A percentile compares a stretch with the other conserved stretches of the same genome.
Conservation (phyloP, 2,888 invertebrate species). For the Synanthedon formicaeformis region DNA sequence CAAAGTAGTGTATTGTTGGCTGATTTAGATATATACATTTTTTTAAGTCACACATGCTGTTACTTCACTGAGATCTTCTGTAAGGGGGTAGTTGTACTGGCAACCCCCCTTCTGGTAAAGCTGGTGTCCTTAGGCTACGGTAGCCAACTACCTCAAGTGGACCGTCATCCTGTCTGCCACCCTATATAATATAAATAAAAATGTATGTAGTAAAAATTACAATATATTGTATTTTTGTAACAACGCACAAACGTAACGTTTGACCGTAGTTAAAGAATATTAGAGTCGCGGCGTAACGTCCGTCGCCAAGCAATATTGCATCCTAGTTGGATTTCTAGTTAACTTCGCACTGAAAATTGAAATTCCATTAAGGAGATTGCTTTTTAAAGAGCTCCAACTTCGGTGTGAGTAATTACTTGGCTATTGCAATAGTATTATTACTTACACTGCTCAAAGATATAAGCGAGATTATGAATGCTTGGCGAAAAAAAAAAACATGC, state of each 20-base stretch:
- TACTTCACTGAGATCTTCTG: too few species aligned
- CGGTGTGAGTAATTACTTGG: background rate
- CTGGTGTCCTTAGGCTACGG: too few species aligned
- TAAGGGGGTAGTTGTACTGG: too few species aligned
- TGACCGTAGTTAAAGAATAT: too few species aligned
- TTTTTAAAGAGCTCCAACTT: slow-evolving; percentile 29
- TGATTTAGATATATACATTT: too few species aligned
- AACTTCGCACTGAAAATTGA: slow-evolving; percentile 60
- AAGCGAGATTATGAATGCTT: too few species aligned
- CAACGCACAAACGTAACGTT: background rate
- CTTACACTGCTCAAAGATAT: background rate
- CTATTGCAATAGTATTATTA: background rate
- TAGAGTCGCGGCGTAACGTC: background rate
- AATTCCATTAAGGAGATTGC: slow-evolving; percentile 68
- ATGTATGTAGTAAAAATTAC: background rate
- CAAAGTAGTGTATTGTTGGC: too few species aligned
- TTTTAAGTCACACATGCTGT: too few species aligned
- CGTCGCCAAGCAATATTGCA: slow-evolving; percentile 31
- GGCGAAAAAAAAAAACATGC: too few species aligned
- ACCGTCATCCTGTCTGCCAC: background rate
- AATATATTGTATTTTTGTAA: too few species aligned
- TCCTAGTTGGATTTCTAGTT: slow-evolving; percentile 54
- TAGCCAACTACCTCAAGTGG: too few species aligned
- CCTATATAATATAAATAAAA: background rate
- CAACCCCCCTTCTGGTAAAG: too few species aligned